Conservation (phyloP, 2,113 vertebrate genomes). For the Saccopteryx bilineata region DNA sequence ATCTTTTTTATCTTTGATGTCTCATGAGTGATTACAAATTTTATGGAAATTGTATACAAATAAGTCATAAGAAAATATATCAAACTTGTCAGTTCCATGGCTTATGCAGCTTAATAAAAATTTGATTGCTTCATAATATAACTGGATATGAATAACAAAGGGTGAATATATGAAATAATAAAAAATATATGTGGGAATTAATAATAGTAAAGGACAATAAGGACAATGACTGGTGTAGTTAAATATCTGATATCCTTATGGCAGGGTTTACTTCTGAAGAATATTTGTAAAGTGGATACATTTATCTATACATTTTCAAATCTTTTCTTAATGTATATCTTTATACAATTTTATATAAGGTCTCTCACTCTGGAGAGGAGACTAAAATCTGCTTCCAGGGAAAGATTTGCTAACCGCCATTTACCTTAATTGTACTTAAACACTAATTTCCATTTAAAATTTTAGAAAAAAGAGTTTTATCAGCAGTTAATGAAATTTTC, state of each 20-base stretch:
- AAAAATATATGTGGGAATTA: neutral
- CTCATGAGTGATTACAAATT: constrained; percentile 43
- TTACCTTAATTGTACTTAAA: neutral
- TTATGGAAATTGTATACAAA: constrained; percentile 71
- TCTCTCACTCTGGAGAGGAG: neutral
- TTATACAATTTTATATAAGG: neutral
- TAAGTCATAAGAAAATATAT: constrained; percentile 70
- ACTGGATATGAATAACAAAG: constrained; percentile 9
- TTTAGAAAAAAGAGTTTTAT: neutral
- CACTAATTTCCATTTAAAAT: neutral
- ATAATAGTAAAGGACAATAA: neutral
- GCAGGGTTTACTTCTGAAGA: neutral
- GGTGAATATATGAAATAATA: neutral
- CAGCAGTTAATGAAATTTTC: neutral
- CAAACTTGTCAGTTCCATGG: constrained; percentile 67
- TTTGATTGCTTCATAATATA: neutral
- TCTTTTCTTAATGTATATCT: neutral
- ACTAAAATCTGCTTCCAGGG: neutral
- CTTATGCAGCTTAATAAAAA: neutral
- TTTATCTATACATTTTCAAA: neutral
- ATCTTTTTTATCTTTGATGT: constrained; percentile 10
- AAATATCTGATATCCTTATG: neutral
- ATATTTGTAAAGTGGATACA: neutral
- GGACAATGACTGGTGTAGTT: neutral
- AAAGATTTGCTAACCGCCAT: neutral